Evolutionary conservation across 2,797 vertebrate genomes (phyloP).

Genomic region (Scomberomorus guttatus): DNA sequence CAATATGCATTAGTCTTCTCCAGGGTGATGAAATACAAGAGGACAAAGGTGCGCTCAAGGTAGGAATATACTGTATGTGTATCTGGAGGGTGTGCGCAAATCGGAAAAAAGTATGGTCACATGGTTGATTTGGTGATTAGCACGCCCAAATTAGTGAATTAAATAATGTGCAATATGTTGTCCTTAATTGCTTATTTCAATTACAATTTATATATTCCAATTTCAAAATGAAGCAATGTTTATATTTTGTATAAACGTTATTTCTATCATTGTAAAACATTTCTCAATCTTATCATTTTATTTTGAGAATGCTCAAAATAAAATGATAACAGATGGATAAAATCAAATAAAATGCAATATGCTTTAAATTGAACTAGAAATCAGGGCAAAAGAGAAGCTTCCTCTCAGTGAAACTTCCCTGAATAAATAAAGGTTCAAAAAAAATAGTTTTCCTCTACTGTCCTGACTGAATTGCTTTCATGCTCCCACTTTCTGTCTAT

Average conservation of each 20-base stretch:
- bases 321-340: not conserved
- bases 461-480: slow-evolving; percentile 48
- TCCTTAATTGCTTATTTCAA: not conserved
- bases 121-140: not conserved
- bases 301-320: not conserved
- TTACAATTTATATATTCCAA: not conserved
- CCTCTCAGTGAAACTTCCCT: too few species aligned
- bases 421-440: not conserved
- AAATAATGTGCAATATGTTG: not conserved
- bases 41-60: slow-evolving; percentile 28
- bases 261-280: not conserved
- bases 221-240: not conserved
- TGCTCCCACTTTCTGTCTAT: slow-evolving; percentile 57
- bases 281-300: not conserved
- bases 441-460: slow-evolving; percentile 20
- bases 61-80: slow-evolving; percentile 14
- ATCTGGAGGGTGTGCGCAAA: not conserved
- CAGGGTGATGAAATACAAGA: slow-evolving; percentile 47
- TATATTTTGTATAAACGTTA: not conserved
- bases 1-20: slow-evolving; percentile 53
- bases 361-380: slow-evolving; percentile 24
- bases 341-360: slow-evolving; percentile 41
- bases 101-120: not conserved
- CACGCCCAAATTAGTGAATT: not conserved
- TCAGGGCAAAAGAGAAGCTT: not conserved